Conservation (phyloP, 2,888 invertebrate species). For the Lycaena phlaeas region DNA sequence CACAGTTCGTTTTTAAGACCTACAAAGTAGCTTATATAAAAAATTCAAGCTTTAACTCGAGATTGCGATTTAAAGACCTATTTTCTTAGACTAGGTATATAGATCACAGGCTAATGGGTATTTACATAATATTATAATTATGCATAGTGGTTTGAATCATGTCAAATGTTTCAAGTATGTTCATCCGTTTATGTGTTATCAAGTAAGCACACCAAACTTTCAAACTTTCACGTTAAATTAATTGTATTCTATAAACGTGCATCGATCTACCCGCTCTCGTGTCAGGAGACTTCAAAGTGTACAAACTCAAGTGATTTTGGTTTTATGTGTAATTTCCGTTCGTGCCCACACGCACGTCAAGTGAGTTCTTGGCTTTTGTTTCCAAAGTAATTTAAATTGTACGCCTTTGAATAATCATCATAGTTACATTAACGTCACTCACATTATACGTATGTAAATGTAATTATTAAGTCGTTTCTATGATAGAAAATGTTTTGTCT, state of each 20-base stretch:
- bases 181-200: too few relatives aligned
- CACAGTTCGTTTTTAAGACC: too few relatives aligned
- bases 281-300: background rate
- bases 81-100: too few relatives aligned
- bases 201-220: too few relatives aligned
- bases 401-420: conserved; percentile 6
- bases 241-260: background rate
- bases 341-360: conserved; percentile 13
- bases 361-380: conserved; percentile 5
- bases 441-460: conserved; percentile 2
- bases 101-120: too few relatives aligned
- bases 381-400: conserved; percentile 6
- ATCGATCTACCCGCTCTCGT: background rate
- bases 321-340: conserved; percentile 11
- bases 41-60: too few relatives aligned
- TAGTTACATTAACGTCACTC: conserved; percentile 5
- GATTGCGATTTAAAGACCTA: too few relatives aligned
- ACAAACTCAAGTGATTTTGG: background rate
- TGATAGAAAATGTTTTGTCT: background rate
- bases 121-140: too few relatives aligned
- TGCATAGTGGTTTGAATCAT: too few relatives aligned
- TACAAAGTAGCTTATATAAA: too few relatives aligned
- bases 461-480: conserved; percentile 3
- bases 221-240: too few relatives aligned
- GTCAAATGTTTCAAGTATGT: too few relatives aligned